Evolutionary conservation across 2,888 invertebrate species (phyloP), one percentile per base, ranked within the genome.

Genomic region (Caenorhabditis afra): DNA sequence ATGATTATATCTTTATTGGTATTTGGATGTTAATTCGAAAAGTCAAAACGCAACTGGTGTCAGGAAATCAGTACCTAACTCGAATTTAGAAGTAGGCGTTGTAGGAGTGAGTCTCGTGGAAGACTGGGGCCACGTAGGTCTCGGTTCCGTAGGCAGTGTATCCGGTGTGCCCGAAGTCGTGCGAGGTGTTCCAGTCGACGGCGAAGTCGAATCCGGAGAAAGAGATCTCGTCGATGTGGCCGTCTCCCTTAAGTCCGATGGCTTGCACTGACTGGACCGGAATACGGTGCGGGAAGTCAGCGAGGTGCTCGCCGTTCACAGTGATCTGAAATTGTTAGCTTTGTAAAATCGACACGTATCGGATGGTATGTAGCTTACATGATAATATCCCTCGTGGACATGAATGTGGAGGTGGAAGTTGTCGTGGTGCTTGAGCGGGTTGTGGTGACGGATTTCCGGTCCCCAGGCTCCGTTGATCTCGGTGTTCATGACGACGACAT

Each of bases 111-210:
- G 57, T 59, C 55, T 66, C 80, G 8, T 70, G 61, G 66, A 80
- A 80, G n/a, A 58, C 59, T 49, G 86, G 86, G 35, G 84, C 81
- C 41, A 74, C 78, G 55, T 85, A 86, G 20, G 39, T 23, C 11
- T 71, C 79, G 20, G 79, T 85, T 49, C 86, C 86, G 71, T 86
- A 86, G 58, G 81, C 71, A 35, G 67, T 53, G 73, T 83, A 86
- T 53, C 86, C 86, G 16, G 53, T 37, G 62, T 86, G 86, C 64
- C 86, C 86, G 58, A 77, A 86, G 49, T 85, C 83, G 39, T 81
- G 74, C n/a, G 41, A 7, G 10, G 55, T 35, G 47, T 66, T 74
- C 81, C 78, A 79, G 64, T 81, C 75, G 22, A 64, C 55, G 41
- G 64, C 64, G 64, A 85, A 86, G 37, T 73, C 76, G 62, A 86